Base-by-base conservation (phyloP, 1,140 invertebrate species). In the Asbolus verrucosus region DNA sequence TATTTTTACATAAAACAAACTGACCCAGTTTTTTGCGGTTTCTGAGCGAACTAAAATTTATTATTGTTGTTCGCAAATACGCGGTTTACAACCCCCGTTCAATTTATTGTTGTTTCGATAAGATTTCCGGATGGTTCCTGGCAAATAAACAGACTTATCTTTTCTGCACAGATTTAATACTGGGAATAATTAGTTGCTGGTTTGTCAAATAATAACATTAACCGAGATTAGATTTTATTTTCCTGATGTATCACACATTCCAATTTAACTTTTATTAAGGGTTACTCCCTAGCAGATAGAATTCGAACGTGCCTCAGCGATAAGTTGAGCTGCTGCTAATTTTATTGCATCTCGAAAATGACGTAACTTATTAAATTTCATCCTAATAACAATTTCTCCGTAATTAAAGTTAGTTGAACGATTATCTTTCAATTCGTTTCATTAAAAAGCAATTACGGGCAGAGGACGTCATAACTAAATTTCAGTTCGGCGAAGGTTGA, bases 91-190 rank as follows among this genome's bases (percentile, higher is more conserved):
- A 54, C 21, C 19, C 46, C 27, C 27, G 41, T 54, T 54, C 46
- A 54, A 54, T 54, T 54, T 54, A 54, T 54, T 54, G 19, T 27
- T 54, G 18, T 54, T 54, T 54, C 46, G 21, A 36, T 24, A 54
- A 21, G 46, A 54, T 54, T 54, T 54, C 21, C 46, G 46, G 11
- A 27, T 24, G 21, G 46, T 36, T n/a, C 11, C 33, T n/a, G 11
- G 5, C 19, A n/a, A 14, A 46, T 24, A 46, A 19, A 46, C 43
- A 16, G n/a, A 36, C n/a, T n/a, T 4, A 36, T 5, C 11, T 36
- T n/a, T 8, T 36, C 11, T n/a, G 9, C 4, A 8, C 33, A 36
- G 33, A 11, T 11, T 3, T 11, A n/a, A 36, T 3, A 6, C 11
- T 36, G 11, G 3, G 11, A 36, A 36, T 36, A 46, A 16, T 9